These are phyloP conservation scores for Chitala chitala DNA, from an alignment of 2,113 vertebrate species.

Conservation along the genomic window DNA sequence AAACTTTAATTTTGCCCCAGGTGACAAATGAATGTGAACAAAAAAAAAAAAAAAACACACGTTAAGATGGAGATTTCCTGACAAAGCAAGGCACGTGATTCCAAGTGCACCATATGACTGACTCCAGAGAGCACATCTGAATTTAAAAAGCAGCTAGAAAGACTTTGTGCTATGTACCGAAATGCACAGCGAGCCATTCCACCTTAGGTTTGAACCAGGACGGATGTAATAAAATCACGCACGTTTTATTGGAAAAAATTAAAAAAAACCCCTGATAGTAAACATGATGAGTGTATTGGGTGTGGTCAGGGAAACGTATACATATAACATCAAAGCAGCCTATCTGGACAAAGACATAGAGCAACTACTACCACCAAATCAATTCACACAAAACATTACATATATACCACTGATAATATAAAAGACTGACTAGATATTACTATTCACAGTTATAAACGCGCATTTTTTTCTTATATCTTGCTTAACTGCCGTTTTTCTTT, in stretches of 20 bases:
- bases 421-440: too few species aligned
- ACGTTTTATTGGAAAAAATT: conserved; percentile 36
- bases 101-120: neutral
- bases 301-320: too few species aligned
- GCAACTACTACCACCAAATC: too few species aligned
- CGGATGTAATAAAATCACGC: conserved; percentile 28
- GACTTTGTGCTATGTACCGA: neutral
- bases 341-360: too few species aligned
- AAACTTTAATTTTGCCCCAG: conserved; percentile 56
- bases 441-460: too few species aligned
- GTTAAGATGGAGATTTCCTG: conserved; percentile 36
- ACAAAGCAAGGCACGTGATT: conserved; percentile 16
- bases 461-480: too few species aligned
- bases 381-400: too few species aligned
- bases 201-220: conserved; percentile 22
- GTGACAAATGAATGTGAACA: conserved; percentile 56
- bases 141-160: neutral
- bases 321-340: too few species aligned
- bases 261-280: too few species aligned
- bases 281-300: too few species aligned
- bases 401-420: too few species aligned
- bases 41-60: conserved; percentile 38
- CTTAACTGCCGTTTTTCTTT: too few species aligned
- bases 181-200: neutral
- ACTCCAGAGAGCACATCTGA: conserved; percentile 11